Evolutionary conservation across 2,113 vertebrate species (phyloP).

Genomic region (Hystrix cristata): DNA sequence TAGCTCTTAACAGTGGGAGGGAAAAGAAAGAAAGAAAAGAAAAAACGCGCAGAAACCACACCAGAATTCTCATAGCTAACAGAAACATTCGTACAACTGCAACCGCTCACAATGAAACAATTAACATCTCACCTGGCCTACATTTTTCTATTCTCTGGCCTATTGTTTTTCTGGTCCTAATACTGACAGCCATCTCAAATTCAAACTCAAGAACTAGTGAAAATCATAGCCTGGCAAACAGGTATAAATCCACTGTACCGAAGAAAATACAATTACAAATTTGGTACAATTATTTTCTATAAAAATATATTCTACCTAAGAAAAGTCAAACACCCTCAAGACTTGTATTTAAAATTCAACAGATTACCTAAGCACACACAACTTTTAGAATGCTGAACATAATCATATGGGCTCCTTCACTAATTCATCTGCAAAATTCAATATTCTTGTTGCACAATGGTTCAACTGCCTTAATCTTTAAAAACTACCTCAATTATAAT

Average conservation of each 20-base stretch:
- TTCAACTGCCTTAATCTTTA: constrained; percentile 22
- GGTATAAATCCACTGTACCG: not conserved
- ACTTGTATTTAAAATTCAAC: constrained; percentile 60
- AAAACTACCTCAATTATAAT: constrained; percentile 26
- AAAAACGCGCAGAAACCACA: constrained; percentile 38
- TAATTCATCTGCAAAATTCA: constrained; percentile 43
- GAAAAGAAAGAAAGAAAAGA: not conserved
- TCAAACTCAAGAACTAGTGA: constrained; percentile 39
- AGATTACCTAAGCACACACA: not conserved
- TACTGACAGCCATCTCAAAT: constrained; percentile 20
- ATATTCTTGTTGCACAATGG: not conserved
- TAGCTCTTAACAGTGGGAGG: not conserved
- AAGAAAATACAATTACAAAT: constrained; percentile 49
- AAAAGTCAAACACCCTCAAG: constrained; percentile 40
- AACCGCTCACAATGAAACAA: constrained; percentile 3
- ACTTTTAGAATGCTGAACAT: constrained; percentile 35
- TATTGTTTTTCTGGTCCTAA: not conserved
- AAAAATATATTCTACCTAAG: constrained; percentile 8
- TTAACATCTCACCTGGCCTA: not conserved
- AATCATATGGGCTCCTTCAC: not conserved
- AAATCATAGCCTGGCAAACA: constrained; percentile 4
- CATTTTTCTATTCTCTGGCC: not conserved
- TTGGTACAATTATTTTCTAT: not conserved
- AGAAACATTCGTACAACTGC: not conserved
- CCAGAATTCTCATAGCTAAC: not conserved